phyloP scores from a whole-genome alignment of 2,888 invertebrate species.

The Leptopterna dolabrata region DNA sequence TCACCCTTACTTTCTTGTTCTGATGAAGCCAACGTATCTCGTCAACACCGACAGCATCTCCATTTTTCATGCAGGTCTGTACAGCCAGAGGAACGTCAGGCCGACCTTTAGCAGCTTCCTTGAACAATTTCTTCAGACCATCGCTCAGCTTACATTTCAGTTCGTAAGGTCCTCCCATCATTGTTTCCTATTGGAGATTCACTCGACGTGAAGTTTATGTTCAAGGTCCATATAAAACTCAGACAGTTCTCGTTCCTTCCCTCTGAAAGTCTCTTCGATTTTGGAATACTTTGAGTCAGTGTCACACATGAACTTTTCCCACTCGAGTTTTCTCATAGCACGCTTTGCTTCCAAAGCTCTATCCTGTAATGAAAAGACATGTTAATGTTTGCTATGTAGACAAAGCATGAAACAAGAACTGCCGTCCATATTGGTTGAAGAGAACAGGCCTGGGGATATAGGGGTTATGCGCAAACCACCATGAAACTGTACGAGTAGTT shows the following conservation, averaged over 20 bases:
- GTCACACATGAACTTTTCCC: slow-evolving; percentile 82
- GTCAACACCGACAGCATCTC: slow-evolving; percentile 67
- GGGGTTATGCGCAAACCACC: no score
- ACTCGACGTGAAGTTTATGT: slow-evolving; percentile 73
- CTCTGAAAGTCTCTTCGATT: slow-evolving; percentile 81
- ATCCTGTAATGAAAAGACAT: slow-evolving; percentile 68
- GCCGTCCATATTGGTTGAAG: no score
- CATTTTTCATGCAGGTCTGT: slow-evolving; percentile 59
- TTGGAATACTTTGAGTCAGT: slow-evolving; percentile 80
- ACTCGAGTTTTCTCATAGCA: slow-evolving; percentile 72
- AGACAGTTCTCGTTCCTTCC: slow-evolving; percentile 81
- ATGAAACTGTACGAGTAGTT: no score
- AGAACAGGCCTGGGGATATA: no score
- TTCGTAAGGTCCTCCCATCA: slow-evolving; percentile 73
- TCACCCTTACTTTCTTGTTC: slow-evolving; percentile 66
- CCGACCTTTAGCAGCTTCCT: slow-evolving; percentile 69
- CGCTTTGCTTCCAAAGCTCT: slow-evolving; percentile 69
- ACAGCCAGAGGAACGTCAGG: slow-evolving; percentile 60
- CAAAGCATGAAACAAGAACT: neutral
- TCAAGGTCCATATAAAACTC: slow-evolving; percentile 82
- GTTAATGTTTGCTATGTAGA: slow-evolving; percentile 32
- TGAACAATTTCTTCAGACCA: slow-evolving; percentile 70
- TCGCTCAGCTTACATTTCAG: slow-evolving; percentile 75
- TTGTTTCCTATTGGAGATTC: slow-evolving; percentile 61
- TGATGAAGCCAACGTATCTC: slow-evolving; percentile 76